Conservation (phyloP, 2,888 invertebrate species). For the Diabrotica balteata region DNA sequence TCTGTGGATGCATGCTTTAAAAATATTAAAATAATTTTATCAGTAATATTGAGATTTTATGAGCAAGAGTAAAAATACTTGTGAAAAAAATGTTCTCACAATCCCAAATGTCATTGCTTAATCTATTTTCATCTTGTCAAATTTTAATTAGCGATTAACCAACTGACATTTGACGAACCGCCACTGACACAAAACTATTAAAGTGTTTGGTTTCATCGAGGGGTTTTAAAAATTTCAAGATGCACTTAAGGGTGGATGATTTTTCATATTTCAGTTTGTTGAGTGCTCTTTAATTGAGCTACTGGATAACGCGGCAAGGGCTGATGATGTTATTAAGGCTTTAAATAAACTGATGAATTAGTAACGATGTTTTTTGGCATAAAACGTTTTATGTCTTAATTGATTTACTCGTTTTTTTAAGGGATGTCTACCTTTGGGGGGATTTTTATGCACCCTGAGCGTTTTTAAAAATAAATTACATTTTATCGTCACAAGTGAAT, state of each 20-base stretch:
- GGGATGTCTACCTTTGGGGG: too few relatives aligned
- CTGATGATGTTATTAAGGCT: slow-evolving; percentile 13
- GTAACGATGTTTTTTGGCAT: slow-evolving; percentile 7
- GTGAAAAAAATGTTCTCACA: not conserved
- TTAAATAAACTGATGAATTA: slow-evolving; percentile 22
- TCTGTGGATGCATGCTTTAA: too few relatives aligned
- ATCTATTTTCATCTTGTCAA: not conserved
- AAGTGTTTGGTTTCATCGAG: slow-evolving; percentile 44
- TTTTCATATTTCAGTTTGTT: slow-evolving; percentile 23
- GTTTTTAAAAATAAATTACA: too few relatives aligned
- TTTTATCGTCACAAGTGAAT: too few relatives aligned
- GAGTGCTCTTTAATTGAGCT: slow-evolving; percentile 21
- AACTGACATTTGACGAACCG: not conserved
- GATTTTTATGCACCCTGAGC: too few relatives aligned
- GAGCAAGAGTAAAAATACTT: too few relatives aligned
- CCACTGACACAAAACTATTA: slow-evolving; percentile 47
- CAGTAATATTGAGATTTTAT: too few relatives aligned
- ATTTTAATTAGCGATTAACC: not conserved
- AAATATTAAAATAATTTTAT: too few relatives aligned
- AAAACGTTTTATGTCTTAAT: not conserved
- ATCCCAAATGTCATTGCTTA: not conserved
- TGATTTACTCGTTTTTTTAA: too few relatives aligned
- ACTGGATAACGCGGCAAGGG: slow-evolving; percentile 9
- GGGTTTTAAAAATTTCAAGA: slow-evolving; percentile 42
- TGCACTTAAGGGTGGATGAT: slow-evolving; percentile 23